phyloP scores from a whole-genome alignment of 2,797 vertebrate species.

The Coregonus sp. region DNA sequence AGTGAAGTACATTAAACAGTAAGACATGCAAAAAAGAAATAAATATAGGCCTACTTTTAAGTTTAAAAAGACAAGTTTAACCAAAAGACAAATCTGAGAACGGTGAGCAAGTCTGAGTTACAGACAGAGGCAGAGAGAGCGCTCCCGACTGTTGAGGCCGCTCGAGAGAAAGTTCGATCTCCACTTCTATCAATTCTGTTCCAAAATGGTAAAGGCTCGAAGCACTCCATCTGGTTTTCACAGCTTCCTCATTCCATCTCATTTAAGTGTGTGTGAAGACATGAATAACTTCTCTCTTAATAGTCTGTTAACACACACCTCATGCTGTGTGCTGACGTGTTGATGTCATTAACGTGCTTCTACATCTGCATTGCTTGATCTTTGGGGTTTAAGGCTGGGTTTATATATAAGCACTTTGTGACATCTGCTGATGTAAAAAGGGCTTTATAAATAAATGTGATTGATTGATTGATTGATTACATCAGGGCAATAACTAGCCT shows the following conservation, averaged over 20 bases:
- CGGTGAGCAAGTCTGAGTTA: neutral
- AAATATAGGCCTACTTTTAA: neutral
- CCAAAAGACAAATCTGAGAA: neutral
- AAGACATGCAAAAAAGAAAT: neutral
- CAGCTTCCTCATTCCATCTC: slow-evolving; percentile 1
- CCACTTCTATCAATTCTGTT: neutral
- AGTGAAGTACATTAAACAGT: neutral
- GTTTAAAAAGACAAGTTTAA: neutral
- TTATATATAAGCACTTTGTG: no score
- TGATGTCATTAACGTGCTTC: neutral
- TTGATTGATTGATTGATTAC: neutral
- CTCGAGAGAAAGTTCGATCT: neutral
- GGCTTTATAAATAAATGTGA: no score
- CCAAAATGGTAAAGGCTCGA: neutral
- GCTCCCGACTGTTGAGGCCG: neutral
- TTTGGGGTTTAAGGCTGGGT: no score
- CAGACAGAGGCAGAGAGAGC: neutral
- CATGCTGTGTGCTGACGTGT: neutral
- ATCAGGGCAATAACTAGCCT: neutral
- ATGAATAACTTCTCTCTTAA: neutral
- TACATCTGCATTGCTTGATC: no score
- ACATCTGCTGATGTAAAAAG: no score
- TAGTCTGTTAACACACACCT: neutral
- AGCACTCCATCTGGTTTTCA: neutral
- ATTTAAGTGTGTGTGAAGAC: slow-evolving; percentile 9